Conservation (phyloP, 35 echinoderm and acorn worm species). For the Apostichopus californicus region DNA sequence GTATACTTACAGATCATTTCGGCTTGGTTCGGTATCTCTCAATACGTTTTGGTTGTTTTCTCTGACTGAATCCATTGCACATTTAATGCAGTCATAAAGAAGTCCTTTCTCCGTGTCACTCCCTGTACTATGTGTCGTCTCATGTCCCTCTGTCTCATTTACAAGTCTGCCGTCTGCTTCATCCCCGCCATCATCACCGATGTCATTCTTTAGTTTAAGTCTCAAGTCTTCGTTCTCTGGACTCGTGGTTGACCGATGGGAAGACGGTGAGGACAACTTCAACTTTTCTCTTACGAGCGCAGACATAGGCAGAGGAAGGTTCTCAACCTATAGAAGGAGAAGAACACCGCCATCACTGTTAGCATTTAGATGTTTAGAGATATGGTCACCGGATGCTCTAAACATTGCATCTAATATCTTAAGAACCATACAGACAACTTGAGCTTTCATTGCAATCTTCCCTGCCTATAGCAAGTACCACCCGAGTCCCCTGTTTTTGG, state of each 20-base stretch:
- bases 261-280: background rate
- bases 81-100: conserved; percentile 71
- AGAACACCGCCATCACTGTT: background rate
- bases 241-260: background rate
- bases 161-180: too few species aligned
- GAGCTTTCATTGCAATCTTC: too few species aligned
- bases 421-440: too few species aligned
- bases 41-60: conserved; percentile 24
- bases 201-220: background rate
- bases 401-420: too few species aligned
- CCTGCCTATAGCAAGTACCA: too few species aligned
- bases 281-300: conserved; percentile 25
- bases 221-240: background rate
- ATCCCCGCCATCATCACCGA: background rate
- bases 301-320: background rate
- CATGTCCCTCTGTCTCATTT: background rate
- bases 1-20: background rate
- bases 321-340: background rate
- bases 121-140: background rate
- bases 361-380: too few species aligned
- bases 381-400: too few species aligned
- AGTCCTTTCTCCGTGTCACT: conserved; percentile 12
- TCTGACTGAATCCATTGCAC: conserved; percentile 66
- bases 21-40: background rate
- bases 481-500: too few species aligned